Conservation (phyloP, 2,797 vertebrate genomes). For the Parauchenoglanis ngamensis region DNA sequence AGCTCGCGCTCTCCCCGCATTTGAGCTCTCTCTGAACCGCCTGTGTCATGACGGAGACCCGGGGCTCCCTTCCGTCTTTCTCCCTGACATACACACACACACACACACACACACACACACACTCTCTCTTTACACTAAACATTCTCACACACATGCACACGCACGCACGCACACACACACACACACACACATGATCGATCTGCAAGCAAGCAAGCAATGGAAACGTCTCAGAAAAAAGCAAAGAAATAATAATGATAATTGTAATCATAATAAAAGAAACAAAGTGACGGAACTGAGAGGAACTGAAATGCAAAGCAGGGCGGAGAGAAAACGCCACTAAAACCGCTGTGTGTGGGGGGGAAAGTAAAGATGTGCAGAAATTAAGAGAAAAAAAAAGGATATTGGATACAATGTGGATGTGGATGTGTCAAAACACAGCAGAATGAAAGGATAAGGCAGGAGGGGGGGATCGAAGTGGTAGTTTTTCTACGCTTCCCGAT, state of each 20-base stretch:
- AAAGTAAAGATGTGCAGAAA: slow-evolving; percentile 68
- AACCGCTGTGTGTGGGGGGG: slow-evolving; percentile 43
- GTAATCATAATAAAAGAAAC: slow-evolving; percentile 63
- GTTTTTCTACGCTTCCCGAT: slow-evolving; percentile 53
- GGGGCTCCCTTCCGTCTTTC: slow-evolving; percentile 73
- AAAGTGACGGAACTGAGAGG: slow-evolving; percentile 69
- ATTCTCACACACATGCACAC: slow-evolving; percentile 35
- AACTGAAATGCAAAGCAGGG: slow-evolving; percentile 69
- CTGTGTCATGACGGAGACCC: slow-evolving; percentile 76
- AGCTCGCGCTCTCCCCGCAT: slow-evolving; percentile 64
- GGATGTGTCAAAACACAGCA: slow-evolving; percentile 62
- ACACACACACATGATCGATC: slow-evolving; percentile 75
- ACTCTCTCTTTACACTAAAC: slow-evolving; percentile 15
- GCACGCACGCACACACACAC: slow-evolving; percentile 62
- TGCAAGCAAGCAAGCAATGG: slow-evolving; percentile 76
- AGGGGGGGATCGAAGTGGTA: slow-evolving; percentile 31
- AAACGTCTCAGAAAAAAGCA: slow-evolving; percentile 73
- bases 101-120: slow-evolving; percentile 60
- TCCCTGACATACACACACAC: slow-evolving; percentile 63
- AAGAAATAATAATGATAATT: slow-evolving; percentile 57
- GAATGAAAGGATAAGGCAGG: slow-evolving; percentile 49
- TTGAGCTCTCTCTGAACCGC: slow-evolving; percentile 71
- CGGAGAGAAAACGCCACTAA: slow-evolving; percentile 71
- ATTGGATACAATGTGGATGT: slow-evolving; percentile 57
- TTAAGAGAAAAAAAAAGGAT: slow-evolving; percentile 63